Conservation (phyloP, 2,888 invertebrate genomes). For the Sinelater perroti region DNA sequence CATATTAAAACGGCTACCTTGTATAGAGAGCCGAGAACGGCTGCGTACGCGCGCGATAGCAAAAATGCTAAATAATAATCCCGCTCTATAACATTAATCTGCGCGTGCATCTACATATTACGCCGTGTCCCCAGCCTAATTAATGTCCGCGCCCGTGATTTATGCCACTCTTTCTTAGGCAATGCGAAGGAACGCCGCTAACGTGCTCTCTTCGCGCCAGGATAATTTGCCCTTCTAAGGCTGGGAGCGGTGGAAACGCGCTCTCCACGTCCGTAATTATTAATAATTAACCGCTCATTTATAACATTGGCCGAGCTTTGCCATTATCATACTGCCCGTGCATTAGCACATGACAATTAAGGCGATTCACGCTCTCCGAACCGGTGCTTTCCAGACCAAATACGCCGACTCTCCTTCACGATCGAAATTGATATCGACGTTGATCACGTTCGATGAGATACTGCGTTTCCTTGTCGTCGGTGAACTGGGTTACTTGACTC, state of each 20-base stretch:
- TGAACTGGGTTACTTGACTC: too few relatives aligned
- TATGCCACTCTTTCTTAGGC: slow-evolving; percentile 54
- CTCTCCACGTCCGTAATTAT: slow-evolving; percentile 37
- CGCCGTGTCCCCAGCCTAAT: slow-evolving; percentile 58
- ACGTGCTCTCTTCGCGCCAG: slow-evolving; percentile 37
- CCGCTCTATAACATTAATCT: slow-evolving; percentile 53
- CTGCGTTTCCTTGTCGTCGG: too few relatives aligned
- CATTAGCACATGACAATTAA: slow-evolving; percentile 26
- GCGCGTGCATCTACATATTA: slow-evolving; percentile 59
- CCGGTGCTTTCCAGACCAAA: slow-evolving; percentile 5
- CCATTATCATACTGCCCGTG: slow-evolving; percentile 24
- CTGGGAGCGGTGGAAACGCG: slow-evolving; percentile 33
- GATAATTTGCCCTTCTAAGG: slow-evolving; percentile 48
- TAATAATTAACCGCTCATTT: slow-evolving; percentile 37
- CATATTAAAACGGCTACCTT: slow-evolving; percentile 46
- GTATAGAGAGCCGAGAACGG: slow-evolving; percentile 42
- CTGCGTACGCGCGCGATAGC: slow-evolving; percentile 36
- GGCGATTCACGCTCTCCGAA: slow-evolving; percentile 9
- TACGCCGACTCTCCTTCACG: background rate
- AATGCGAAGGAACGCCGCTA: slow-evolving; percentile 41
- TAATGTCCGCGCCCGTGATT: slow-evolving; percentile 59
- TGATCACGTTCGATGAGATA: too few relatives aligned
- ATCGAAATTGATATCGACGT: slow-evolving; percentile 1
- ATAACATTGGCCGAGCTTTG: slow-evolving; percentile 22
- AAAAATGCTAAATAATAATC: slow-evolving; percentile 48